Evolutionary conservation across 2,888 invertebrate genomes (phyloP).

Genomic region (Acanthosepion lycidas): DNA sequence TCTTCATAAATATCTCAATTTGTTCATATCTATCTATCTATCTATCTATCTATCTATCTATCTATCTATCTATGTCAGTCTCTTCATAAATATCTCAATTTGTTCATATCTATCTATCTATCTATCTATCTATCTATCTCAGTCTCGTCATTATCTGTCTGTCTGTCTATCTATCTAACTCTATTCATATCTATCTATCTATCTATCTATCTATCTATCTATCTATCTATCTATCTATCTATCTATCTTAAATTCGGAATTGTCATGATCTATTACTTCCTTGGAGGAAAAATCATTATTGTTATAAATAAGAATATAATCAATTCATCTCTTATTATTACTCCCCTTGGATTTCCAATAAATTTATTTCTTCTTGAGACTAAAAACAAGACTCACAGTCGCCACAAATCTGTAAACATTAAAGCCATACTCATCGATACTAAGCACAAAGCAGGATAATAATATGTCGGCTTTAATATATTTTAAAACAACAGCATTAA

Average conservation of each 20-base stretch:
- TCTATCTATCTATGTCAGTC: no score
- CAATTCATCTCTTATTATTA: background rate
- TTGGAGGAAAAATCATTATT: background rate
- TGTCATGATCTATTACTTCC: background rate
- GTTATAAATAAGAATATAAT: slow-evolving; percentile 11
- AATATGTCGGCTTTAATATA: background rate
- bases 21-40: no score
- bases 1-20: no score
- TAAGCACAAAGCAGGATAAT: no score
- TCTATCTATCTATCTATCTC: background rate
- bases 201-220: no score
- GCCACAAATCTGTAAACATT: background rate
- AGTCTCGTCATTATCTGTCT: background rate
- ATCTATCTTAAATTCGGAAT: background rate
- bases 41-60: no score
- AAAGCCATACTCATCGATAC: background rate
- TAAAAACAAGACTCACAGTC: background rate
- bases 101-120: no score
- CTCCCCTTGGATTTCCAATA: background rate
- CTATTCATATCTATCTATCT: no score
- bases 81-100: no score
- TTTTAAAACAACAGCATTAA: background rate
- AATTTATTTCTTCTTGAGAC: background rate
- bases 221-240: background rate
- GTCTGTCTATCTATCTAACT: background rate